Evolutionary conservation across 2,113 vertebrate genomes (phyloP).

Genomic region (Chaetura pelagica): DNA sequence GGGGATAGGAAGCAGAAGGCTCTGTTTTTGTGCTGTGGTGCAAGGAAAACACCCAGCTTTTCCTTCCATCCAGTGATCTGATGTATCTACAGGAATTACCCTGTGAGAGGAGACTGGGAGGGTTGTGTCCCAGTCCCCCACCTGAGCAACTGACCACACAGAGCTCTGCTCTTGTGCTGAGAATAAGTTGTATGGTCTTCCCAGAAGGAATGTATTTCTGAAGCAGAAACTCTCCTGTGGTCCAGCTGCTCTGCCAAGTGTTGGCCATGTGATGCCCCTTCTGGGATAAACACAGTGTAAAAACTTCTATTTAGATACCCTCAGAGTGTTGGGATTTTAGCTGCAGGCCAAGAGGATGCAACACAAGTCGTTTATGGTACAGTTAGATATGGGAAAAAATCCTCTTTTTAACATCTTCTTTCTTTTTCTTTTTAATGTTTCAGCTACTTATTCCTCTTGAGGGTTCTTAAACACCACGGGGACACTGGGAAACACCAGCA

Average conservation of each 20-base stretch:
- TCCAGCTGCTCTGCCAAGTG: neutral
- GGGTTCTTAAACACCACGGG: neutral
- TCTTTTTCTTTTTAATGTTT: neutral
- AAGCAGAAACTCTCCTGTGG: neutral
- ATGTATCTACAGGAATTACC: neutral
- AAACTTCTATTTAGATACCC: neutral
- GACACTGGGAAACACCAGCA: neutral
- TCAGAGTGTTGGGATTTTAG: neutral
- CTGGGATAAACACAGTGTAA: neutral
- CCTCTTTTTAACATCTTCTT: accelerated
- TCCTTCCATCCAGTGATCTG: neutral
- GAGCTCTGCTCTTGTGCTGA: neutral
- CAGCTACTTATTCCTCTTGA: neutral
- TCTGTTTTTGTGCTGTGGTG: neutral
- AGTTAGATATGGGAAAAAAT: neutral
- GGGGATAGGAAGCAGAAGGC: neutral
- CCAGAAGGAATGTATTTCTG: neutral
- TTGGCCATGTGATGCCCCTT: neutral
- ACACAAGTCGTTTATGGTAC: neutral
- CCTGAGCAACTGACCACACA: neutral
- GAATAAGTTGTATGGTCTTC: neutral
- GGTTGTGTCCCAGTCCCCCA: neutral
- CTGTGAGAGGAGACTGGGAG: neutral
- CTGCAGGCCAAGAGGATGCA: neutral
- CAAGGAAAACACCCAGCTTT: neutral